These are phyloP conservation scores for Bostrychus sinensis DNA, from an alignment of 2,113 vertebrate genomes.

Conservation along the genomic window DNA sequence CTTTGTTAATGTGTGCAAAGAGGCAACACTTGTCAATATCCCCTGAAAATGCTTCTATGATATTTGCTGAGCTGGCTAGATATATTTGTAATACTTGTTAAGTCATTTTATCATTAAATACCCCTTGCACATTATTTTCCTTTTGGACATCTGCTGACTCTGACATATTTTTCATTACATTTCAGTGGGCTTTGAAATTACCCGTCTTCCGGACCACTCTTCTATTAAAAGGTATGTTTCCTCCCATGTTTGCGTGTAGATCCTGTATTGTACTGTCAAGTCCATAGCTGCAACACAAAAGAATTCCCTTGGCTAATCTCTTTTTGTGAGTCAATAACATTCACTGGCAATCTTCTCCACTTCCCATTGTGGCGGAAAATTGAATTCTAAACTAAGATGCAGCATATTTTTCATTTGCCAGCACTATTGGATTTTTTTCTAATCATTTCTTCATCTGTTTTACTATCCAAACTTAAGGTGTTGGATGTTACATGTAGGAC, in stretches of 20 bases:
- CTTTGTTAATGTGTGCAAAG: background rate
- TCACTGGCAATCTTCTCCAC: constrained; percentile 5
- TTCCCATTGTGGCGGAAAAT: constrained; percentile 5
- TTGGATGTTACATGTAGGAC: background rate
- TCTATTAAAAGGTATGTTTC: background rate
- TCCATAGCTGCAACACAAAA: constrained; percentile 3
- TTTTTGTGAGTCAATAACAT: constrained; percentile 9
- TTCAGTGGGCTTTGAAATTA: background rate
- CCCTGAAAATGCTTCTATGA: background rate
- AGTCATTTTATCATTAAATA: background rate
- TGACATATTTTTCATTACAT: background rate
- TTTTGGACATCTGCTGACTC: background rate
- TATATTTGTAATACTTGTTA: background rate
- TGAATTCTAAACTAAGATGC: background rate
- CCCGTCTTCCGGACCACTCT: background rate
- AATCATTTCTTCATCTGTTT: background rate
- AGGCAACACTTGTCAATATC: too few relatives aligned
- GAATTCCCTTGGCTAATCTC: constrained; percentile 8
- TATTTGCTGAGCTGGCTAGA: background rate
- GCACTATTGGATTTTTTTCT: background rate
- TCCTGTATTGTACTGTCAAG: constrained; percentile 1
- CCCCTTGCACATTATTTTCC: background rate
- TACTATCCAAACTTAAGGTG: too few relatives aligned
- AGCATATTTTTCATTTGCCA: background rate
- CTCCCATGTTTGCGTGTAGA: background rate